Base-by-base conservation (phyloP, 2,797 vertebrate species). In the Anomalospiza imberbis region DNA sequence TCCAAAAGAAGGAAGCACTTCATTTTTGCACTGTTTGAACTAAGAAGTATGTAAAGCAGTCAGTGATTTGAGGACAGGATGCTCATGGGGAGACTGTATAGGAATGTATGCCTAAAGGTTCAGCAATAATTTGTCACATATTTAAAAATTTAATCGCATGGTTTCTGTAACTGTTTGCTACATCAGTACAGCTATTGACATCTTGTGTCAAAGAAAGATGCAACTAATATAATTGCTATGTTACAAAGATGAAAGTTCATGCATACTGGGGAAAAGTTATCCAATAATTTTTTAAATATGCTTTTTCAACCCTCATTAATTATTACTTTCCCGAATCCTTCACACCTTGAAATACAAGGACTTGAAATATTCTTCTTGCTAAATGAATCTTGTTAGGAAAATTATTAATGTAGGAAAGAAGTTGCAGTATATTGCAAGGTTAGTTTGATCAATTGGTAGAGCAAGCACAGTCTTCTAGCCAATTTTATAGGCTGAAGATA, bases 361-460 rank as follows among this genome's bases (percentile, higher is more conserved):
- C 26, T 57, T 86, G 53, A 94, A 90, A 85, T 88, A 88, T 9
- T 73, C 28, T 78, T 80, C 44, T 84, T 6, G 3, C 17, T 83
- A 95, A 94, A 85, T 76, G 19, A 91, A 24, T 76, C 65, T 94
- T 66, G 76, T 89, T 70, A 61, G 12, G 62, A 92, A 75, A 85
- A 80, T 78, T 47, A 85, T 70, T 92, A 62, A 89, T 44, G 47
- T 7, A 85, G 25, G 32, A 68, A 74, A 95, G 85, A 85, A 75
- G 36, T 61, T 91, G 66, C 68, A 79, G 63, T 71, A 68, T 17
- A 47, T 84, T 51, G 17, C 55, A 79, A 91, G 29, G 85, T 94
- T 79, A 91, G 67, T 94, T 88, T 96, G 85, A 93, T 94, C 93
- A 85, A 93, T 60, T 68, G 21, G 44, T 57, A 36, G 50, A 89